Percentiles rank a stretch among this genome's conserved stretches.
These are phyloP conservation scores for Limnephilus lunatus DNA, from an alignment of 2,888 invertebrate genomes.

Conservation along the genomic window DNA sequence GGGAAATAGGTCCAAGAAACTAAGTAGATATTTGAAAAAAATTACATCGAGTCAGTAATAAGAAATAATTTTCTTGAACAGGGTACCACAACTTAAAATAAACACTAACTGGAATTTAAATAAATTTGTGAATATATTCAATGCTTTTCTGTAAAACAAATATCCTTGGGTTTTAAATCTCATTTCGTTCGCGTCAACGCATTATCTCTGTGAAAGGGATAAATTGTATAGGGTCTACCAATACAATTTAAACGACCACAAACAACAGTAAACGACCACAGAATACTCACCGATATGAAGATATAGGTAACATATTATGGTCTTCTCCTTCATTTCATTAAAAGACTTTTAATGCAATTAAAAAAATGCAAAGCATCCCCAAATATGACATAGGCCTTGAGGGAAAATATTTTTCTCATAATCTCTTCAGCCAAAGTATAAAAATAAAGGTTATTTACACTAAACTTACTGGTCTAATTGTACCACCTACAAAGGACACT, in stretches of 20 bases:
- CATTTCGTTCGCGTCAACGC: neutral
- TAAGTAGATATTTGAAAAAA: neutral
- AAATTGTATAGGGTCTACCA: neutral
- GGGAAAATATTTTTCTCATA: too few species aligned
- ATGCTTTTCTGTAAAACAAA: neutral
- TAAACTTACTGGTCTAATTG: neutral
- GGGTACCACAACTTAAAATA: neutral
- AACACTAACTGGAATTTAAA: neutral
- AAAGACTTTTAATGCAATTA: too few species aligned
- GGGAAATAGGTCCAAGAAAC: too few species aligned
- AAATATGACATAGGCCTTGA: too few species aligned
- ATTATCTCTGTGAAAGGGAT: neutral
- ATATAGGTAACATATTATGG: neutral
- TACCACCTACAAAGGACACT: neutral
- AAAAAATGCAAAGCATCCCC: too few species aligned
- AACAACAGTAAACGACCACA: slow-evolving; percentile 14
- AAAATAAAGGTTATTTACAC: neutral
- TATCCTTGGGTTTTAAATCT: neutral
- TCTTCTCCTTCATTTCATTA: too few species aligned
- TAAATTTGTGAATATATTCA: neutral
- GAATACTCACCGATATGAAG: neutral
- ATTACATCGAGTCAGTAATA: neutral
- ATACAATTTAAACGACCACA: slow-evolving; percentile 40
- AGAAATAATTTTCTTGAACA: too few species aligned
- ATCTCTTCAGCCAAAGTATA: too few species aligned